Conservation (phyloP, 2,797 vertebrate species). For the Halcyon leucocephala region DNA sequence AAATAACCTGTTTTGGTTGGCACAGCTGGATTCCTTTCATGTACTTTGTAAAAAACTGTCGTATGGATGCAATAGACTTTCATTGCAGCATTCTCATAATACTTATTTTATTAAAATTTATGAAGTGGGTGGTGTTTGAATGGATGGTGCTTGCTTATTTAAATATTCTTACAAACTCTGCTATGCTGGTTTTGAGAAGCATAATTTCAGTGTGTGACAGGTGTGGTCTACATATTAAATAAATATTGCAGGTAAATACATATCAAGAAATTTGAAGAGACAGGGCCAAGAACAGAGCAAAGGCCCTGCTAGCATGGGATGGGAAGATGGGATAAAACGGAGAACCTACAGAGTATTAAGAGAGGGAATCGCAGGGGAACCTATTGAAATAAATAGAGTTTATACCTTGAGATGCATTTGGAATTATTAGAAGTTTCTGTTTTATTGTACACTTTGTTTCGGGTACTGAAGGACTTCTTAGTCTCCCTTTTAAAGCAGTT, state of each 20-base stretch:
- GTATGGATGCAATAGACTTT: background rate
- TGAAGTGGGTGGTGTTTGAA: background rate
- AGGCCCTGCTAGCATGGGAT: background rate
- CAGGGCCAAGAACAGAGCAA: background rate
- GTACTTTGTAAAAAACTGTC: background rate
- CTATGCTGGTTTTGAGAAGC: background rate
- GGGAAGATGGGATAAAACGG: background rate
- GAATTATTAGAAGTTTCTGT: background rate
- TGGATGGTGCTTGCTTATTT: background rate
- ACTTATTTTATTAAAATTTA: background rate
- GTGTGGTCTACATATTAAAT: rapidly evolving
- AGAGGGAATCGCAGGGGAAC: background rate
- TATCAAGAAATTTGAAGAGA: background rate
- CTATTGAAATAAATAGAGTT: background rate
- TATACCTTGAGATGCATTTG: background rate
- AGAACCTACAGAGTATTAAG: rapidly evolving
- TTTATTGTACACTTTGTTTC: background rate
- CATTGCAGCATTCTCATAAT: background rate
- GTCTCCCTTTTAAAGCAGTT: background rate
- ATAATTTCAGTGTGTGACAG: rapidly evolving
- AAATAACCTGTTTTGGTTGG: background rate
- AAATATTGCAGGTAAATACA: background rate
- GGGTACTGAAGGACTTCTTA: background rate
- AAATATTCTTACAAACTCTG: background rate
- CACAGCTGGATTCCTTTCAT: background rate